Evolutionary conservation across 1,140 invertebrate species (phyloP), one percentile per base, ranked within the genome.

Genomic region (Drosophila pseudoobscura): DNA sequence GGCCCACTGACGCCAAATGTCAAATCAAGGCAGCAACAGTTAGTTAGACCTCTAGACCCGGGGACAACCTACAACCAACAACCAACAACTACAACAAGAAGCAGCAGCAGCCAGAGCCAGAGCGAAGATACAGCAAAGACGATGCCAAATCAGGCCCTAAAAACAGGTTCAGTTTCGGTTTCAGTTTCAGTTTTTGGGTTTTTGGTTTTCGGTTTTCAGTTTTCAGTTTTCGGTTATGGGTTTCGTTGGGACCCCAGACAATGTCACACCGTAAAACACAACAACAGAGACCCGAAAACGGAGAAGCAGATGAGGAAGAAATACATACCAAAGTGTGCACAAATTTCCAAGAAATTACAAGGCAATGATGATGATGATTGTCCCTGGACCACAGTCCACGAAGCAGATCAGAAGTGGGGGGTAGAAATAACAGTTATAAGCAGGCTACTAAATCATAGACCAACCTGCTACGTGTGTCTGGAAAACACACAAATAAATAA

Each of bases 251-350:
- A 35, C 51, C 61, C 68, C 78, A 87, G 83, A 87, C 83, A 87
- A 88, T 87, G 83, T 87, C 83, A 87, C 83, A 87, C 82, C 82
- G 83, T 87, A 85, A 85, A 84, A 79, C 53, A 69, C 57, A 72
- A 41, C 52, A 29, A 20, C 50, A 55, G 35, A 53, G 47, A 41
- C 56, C 63, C 62, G 60, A 41, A 73, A 58, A 62, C 47, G 55
- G 43, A 43, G 35, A 46, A 75, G 82, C 77, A 79, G 69, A 66
- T 50, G 79, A 77, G 78, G 76, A 89, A 51, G 78, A 77, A 88
- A 90, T 90, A 90, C 88, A 90, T 90, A 90, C 88, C 88, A 78
- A 90, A 84, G 88, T 90, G 88, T 90, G 88, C 88, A 90, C 88
- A 80, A 84, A 88, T 88, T 90, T 90, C 88, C 83, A 69, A 87